Conservation (phyloP, 1,140 invertebrate genomes). For the Drosophila kepulauana region DNA sequence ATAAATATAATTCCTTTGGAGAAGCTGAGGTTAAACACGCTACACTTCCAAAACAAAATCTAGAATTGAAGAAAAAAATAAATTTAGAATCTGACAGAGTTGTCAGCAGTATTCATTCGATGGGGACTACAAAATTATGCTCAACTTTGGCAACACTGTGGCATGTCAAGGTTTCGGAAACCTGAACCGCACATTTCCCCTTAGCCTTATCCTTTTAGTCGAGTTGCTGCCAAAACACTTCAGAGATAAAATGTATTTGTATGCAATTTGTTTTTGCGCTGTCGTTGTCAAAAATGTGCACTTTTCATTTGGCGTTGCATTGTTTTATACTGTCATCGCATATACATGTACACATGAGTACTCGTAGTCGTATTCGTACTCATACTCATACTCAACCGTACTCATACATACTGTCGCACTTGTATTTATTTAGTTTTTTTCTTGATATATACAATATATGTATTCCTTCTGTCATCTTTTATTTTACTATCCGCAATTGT, state of each 20-base stretch:
- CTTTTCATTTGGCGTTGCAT: slow-evolving; percentile 52
- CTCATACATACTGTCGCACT: background rate
- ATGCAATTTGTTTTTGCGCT: slow-evolving; percentile 56
- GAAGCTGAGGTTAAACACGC: background rate
- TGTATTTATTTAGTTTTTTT: slow-evolving; percentile 44
- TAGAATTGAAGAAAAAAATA: background rate
- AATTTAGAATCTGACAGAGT: slow-evolving; percentile 33
- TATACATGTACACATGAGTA: background rate
- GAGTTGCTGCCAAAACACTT: slow-evolving; percentile 50
- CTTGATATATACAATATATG: slow-evolving; percentile 15
- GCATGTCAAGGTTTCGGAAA: slow-evolving; percentile 69
- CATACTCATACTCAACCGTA: no score
- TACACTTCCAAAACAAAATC: slow-evolving; percentile 12
- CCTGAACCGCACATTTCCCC: slow-evolving; percentile 10
- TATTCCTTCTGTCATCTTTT: slow-evolving; percentile 38
- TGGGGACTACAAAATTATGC: slow-evolving; percentile 6
- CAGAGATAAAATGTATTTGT: slow-evolving; percentile 60
- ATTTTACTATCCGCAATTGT: slow-evolving; percentile 62
- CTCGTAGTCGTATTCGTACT: no score
- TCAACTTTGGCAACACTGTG: slow-evolving; percentile 25
- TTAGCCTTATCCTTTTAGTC: background rate
- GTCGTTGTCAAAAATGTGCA: slow-evolving; percentile 46
- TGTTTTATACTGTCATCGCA: slow-evolving; percentile 31
- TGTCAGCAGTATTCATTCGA: slow-evolving; percentile 47
- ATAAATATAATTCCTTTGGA: background rate